phyloP scores from a whole-genome alignment of 2,797 vertebrate species.

The Tokudaia tokunoshimensis region DNA sequence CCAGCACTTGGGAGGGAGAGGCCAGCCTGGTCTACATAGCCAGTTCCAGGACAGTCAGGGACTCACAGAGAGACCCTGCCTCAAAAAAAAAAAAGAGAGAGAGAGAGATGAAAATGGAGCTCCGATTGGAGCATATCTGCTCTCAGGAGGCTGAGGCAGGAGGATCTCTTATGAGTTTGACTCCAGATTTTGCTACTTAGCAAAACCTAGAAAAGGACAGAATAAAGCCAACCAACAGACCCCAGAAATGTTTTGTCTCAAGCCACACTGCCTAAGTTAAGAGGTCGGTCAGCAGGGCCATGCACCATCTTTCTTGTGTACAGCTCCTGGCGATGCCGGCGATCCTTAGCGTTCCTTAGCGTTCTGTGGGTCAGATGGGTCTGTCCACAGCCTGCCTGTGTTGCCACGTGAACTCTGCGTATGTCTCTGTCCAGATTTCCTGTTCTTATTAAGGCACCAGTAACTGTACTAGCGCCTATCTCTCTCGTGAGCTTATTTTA shows the following conservation, averaged over 20 bases:
- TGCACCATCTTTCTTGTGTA: background rate
- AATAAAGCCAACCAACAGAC: background rate
- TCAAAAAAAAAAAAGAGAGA: background rate
- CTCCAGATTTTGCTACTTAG: background rate
- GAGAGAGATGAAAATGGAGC: too few relatives aligned
- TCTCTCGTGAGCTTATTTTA: background rate
- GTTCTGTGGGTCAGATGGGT: background rate
- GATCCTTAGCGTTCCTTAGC: fast-evolving
- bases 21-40: background rate
- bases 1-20: background rate
- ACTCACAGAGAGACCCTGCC: background rate
- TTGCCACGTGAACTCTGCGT: background rate
- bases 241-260: background rate
- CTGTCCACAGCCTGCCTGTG: background rate
- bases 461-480: background rate
- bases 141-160: background rate
- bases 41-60: background rate
- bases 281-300: background rate
- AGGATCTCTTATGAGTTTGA: background rate
- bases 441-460: background rate
- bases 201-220: background rate
- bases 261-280: background rate
- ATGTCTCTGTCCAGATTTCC: background rate
- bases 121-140: background rate
- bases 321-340: background rate